Conservation (phyloP, 2,888 invertebrate species). For the Drosophila rellima region DNA sequence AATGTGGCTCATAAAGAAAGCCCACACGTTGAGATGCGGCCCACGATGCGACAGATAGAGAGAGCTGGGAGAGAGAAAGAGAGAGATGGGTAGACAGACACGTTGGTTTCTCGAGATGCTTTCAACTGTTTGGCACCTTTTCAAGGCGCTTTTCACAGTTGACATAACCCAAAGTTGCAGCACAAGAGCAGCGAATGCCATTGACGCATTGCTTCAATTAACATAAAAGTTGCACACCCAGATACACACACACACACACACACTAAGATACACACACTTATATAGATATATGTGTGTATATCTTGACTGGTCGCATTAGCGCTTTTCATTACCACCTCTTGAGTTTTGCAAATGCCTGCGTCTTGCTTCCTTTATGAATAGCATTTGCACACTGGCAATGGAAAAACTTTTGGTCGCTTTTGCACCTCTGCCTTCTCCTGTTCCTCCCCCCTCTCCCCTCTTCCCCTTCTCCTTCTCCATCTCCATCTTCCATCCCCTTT, state of each 20-base stretch:
- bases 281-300: neutral
- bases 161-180: conserved; percentile 68
- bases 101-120: neutral
- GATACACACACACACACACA: conserved; percentile 13
- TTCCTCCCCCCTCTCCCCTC: neutral
- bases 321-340: conserved; percentile 80
- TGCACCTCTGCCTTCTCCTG: conserved; percentile 15
- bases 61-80: neutral
- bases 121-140: conserved; percentile 54
- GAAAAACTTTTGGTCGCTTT: conserved; percentile 63
- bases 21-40: conserved; percentile 42
- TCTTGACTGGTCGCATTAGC: conserved; percentile 64
- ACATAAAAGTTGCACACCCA: conserved; percentile 69
- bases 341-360: conserved; percentile 47
- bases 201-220: conserved; percentile 81
- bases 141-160: conserved; percentile 68
- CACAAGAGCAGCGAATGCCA: conserved; percentile 57
- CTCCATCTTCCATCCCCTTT: no score
- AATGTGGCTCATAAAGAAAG: conserved; percentile 43
- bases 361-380: conserved; percentile 72
- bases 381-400: conserved; percentile 59
- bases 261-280: conserved; percentile 1
- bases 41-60: conserved; percentile 13
- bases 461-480: neutral
- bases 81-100: neutral